phyloP scores from a whole-genome alignment of 1,140 invertebrate species.

The Pseudachorutes palmiensis region DNA sequence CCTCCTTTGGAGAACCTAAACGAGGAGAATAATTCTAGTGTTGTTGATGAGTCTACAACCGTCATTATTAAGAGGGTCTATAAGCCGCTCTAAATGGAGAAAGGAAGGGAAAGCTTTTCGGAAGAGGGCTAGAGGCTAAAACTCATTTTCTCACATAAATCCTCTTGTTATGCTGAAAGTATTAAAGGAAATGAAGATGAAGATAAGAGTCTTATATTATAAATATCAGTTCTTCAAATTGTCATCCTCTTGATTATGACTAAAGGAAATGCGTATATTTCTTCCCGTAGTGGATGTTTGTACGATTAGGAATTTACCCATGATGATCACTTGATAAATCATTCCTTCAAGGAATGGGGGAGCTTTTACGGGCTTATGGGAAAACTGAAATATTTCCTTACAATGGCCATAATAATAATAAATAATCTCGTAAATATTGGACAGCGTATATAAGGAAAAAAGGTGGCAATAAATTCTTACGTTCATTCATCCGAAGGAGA shows the following conservation, averaged over 20 bases:
- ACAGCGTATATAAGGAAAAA: not conserved
- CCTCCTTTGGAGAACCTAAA: too few relatives aligned
- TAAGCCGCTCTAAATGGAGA: too few relatives aligned
- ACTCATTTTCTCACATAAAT: constrained; percentile 7
- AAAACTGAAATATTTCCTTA: not conserved
- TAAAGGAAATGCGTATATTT: not conserved
- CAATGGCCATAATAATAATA: not conserved
- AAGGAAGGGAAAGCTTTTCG: not conserved
- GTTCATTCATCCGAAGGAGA: constrained; percentile 7
- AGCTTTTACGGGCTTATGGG: not conserved
- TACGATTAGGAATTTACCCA: not conserved
- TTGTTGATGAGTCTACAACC: too few relatives aligned
- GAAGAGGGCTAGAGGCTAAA: not conserved
- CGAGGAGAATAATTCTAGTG: too few relatives aligned
- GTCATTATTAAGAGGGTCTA: too few relatives aligned
- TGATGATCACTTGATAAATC: not conserved
- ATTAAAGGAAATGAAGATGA: not conserved
- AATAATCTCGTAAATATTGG: constrained; percentile 11
- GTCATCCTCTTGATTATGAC: not conserved
- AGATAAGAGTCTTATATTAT: not conserved
- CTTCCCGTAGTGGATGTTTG: too few relatives aligned
- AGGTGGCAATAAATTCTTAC: not conserved
- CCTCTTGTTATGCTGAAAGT: not conserved
- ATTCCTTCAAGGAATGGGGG: not conserved
- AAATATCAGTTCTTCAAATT: not conserved